Base-by-base conservation (phyloP, 1,140 invertebrate genomes). In the Rhopalosiphum padi region DNA sequence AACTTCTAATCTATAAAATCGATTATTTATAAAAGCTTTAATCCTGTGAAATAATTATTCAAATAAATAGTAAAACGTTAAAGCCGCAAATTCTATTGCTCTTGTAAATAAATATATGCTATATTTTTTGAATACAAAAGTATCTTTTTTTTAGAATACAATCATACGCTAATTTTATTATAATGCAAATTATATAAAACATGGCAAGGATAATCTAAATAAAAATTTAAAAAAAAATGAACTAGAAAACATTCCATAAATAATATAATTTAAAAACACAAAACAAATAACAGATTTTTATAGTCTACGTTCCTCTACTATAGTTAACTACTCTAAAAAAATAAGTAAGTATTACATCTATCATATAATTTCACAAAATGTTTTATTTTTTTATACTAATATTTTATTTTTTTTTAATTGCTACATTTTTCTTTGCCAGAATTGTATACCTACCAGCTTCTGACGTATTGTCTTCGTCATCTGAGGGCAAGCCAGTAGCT, bases 401-500 rank as follows among this genome's bases (percentile, higher is more conserved):
- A 9, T 25, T 86, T n/a, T 46, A 22, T 37, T 51, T 35, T 8
- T 48, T 7, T 53, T 35, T 35, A 88, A 88, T 37, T 43, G 37
- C 83, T 85, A 41, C n/a, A 48, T 30, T 89, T 53, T n/a, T 22
- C 22, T 89, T 30, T 43, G 22, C 15, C 11, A 25, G 2, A 37
- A 55, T 41, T 43, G 22, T 90, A 6, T 68, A 90, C 89, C 89
- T 90, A 90, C 89, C 89, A 41, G 37, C 15, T 41, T 41, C 35
- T 30, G 51, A 46, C 18, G 11, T 60, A 43, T 41, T 60, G 8
- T 60, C 53, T 0, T 90, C 89, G 11, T 90, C 53, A 6, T 90
- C 53, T 23, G 89, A 90, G 7, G 89, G 89, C 3, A 90, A 90
- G 7, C 89, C 89, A 43, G 90, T 91, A 0, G 90, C 90, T 83